Evolutionary conservation across 2,113 vertebrate genomes (phyloP).

Genomic region (Lampris megalopsis): DNA sequence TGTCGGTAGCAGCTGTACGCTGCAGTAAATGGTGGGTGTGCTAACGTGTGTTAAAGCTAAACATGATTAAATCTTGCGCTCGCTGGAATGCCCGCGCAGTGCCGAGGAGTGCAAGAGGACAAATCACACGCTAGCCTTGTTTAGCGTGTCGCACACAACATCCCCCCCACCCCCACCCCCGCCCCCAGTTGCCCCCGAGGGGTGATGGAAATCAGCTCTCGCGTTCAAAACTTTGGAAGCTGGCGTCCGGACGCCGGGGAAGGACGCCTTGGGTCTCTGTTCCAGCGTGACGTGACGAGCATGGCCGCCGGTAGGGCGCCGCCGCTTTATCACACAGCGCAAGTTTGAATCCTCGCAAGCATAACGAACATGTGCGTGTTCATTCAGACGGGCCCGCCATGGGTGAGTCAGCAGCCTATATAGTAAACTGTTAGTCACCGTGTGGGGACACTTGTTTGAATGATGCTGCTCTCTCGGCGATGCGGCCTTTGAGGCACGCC

Average conservation of each 20-base stretch:
- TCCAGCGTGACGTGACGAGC: background rate
- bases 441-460: slow-evolving; percentile 28
- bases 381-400: slow-evolving; percentile 4
- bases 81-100: slow-evolving; percentile 39
- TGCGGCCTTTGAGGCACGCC: background rate
- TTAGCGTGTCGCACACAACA: slow-evolving; percentile 14
- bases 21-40: slow-evolving; percentile 15
- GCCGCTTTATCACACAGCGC: slow-evolving; percentile 28
- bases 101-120: slow-evolving; percentile 2
- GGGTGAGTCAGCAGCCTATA: slow-evolving; percentile 52
- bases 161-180: slow-evolving; percentile 3
- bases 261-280: background rate
- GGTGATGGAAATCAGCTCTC: background rate
- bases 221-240: background rate
- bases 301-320: background rate
- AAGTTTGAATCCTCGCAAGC: slow-evolving; percentile 21
- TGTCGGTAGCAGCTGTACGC: slow-evolving; percentile 13
- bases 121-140: background rate
- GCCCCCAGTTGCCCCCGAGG: slow-evolving; percentile 9
- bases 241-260: background rate
- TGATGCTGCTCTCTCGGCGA: background rate
- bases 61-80: slow-evolving; percentile 49
- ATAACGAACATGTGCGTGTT: slow-evolving; percentile 8
- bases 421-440: slow-evolving; percentile 51
- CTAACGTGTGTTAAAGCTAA: slow-evolving; percentile 28